Evolutionary conservation across 1,140 invertebrate genomes (phyloP).

Genomic region (Scaptodrosophila lebanonensis): DNA sequence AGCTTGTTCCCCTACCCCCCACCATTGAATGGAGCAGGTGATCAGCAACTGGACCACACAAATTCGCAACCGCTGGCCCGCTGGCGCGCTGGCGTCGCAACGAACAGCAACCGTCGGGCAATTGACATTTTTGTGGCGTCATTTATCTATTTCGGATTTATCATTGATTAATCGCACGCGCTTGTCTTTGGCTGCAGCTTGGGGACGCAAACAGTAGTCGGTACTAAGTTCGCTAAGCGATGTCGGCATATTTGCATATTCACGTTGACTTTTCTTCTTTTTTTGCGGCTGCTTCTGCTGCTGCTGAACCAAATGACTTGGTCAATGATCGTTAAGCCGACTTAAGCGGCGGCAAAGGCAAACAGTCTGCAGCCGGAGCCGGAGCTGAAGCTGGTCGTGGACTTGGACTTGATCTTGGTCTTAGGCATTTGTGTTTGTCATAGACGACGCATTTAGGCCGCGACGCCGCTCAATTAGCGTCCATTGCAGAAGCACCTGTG

Average conservation of each 20-base stretch:
- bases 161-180: conserved; percentile 69
- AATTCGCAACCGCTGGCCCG: neutral
- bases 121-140: conserved; percentile 50
- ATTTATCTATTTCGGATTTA: conserved; percentile 76
- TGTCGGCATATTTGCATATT: conserved; percentile 72
- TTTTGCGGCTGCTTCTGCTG: no score
- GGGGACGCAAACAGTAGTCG: conserved; percentile 28
- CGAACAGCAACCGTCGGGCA: neutral
- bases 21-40: no score
- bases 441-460: conserved; percentile 16
- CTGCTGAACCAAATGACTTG: conserved; percentile 60
- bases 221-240: conserved; percentile 50
- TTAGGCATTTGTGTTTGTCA: conserved; percentile 56
- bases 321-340: conserved; percentile 72
- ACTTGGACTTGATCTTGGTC: no score
- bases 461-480: conserved; percentile 54
- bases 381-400: conserved; percentile 2
- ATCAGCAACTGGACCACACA: neutral
- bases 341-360: conserved; percentile 38
- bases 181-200: conserved; percentile 23
- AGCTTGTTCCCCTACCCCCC: no score
- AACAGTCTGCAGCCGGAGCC: conserved; percentile 19
- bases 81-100: neutral
- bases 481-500: conserved; percentile 47
- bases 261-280: no score